Evolutionary conservation across 2,113 vertebrate species (phyloP).

Genomic region (Phrynosoma platyrhinos): DNA sequence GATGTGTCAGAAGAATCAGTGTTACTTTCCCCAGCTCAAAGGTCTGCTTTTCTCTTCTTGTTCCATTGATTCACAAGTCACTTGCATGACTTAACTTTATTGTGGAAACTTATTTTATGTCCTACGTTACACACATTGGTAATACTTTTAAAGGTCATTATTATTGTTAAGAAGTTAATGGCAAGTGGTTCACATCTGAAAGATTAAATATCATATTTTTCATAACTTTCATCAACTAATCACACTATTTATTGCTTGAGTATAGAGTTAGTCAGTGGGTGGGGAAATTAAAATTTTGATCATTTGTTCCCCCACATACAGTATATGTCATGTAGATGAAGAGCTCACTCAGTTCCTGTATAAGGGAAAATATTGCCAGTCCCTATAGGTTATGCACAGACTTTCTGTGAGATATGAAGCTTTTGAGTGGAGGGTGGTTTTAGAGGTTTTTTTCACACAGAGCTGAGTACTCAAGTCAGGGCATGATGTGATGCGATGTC

Average conservation of each 20-base stretch:
- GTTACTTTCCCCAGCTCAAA: constrained; percentile 22
- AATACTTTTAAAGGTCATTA: neutral
- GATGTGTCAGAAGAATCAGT: constrained; percentile 35
- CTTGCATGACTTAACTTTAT: constrained; percentile 6
- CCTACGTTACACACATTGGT: constrained; percentile 1
- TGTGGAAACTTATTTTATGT: neutral
- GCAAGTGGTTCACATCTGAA: neutral
- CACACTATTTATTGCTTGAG: neutral
- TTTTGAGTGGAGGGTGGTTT: too few species aligned
- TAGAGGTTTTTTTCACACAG: too few species aligned
- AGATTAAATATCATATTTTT: neutral
- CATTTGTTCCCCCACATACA: too few species aligned
- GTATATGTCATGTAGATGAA: too few species aligned
- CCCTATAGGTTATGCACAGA: too few species aligned
- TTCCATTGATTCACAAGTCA: constrained; percentile 1
- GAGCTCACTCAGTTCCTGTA: neutral
- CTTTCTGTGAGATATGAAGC: too few species aligned
- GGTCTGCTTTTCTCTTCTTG: constrained; percentile 46
- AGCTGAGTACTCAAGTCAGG: too few species aligned
- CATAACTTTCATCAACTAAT: neutral
- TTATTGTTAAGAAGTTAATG: neutral
- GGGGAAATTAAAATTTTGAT: neutral
- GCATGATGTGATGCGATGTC: too few species aligned
- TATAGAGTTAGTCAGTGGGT: neutral
- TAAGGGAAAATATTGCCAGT: neutral